These are phyloP conservation scores for Ecdyonurus torrentis DNA, from an alignment of 2,888 invertebrate species.

Conservation along the genomic window DNA sequence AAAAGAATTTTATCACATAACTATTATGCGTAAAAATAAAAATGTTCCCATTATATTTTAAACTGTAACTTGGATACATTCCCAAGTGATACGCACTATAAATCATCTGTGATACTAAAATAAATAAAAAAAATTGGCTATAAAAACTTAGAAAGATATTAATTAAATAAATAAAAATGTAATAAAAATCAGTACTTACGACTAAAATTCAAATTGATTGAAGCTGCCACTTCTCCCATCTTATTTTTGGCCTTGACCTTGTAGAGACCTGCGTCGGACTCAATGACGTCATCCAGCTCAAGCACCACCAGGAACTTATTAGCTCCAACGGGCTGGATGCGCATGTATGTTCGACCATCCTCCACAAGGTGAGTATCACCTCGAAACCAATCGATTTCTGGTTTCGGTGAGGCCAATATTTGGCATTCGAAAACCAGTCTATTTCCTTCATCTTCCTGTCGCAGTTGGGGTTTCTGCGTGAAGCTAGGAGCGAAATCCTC, in stretches of 20 bases:
- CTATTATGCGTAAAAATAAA: no score
- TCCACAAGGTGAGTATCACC: slow-evolving; percentile 71
- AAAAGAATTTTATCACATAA: no score
- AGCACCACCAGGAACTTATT: slow-evolving; percentile 84
- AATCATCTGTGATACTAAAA: no score
- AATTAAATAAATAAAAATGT: no score
- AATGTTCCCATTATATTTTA: no score
- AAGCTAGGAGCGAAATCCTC: slow-evolving; percentile 97
- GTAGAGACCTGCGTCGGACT: slow-evolving; percentile 89
- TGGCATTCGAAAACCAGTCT: slow-evolving; percentile 89
- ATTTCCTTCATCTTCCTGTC: slow-evolving; percentile 93
- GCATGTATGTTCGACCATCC: slow-evolving; percentile 73
- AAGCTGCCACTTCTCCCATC: slow-evolving; percentile 93
- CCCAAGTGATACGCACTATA: no score
- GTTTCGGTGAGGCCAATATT: slow-evolving; percentile 70
- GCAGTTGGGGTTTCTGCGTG: slow-evolving; percentile 91
- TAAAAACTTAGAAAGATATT: no score
- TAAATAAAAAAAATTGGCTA: no score
- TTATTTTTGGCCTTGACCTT: slow-evolving; percentile 94
- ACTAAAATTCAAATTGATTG: slow-evolving; percentile 93
- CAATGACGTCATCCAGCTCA: slow-evolving; percentile 89
- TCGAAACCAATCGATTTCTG: slow-evolving; percentile 82
- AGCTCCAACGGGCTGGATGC: slow-evolving; percentile 67
- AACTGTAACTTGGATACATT: no score
- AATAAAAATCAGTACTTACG: slow-evolving; percentile 56